These are phyloP conservation scores for Tiaroga cobitis DNA, from an alignment of 2,797 vertebrate genomes.

Conservation along the genomic window DNA sequence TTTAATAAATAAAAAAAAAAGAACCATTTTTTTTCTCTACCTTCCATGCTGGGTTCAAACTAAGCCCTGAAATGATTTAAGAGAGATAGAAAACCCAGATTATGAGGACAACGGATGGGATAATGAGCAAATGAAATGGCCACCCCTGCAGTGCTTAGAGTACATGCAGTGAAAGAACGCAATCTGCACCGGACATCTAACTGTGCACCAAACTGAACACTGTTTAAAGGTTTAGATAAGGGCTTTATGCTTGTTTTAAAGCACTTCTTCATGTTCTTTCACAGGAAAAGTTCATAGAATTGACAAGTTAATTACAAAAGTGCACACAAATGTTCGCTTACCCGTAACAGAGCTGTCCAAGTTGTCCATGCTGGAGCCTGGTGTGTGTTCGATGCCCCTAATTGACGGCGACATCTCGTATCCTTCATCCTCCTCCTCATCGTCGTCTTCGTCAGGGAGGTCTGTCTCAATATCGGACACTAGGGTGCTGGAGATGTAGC, in stretches of 20 bases:
- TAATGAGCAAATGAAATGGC: constrained; percentile 49
- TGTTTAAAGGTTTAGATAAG: not conserved
- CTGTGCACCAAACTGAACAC: not conserved
- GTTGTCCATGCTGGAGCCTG: constrained; percentile 98
- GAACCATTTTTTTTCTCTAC: not conserved
- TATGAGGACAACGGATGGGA: constrained; percentile 16
- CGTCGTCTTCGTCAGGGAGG: constrained; percentile 87
- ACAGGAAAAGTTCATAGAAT: not conserved
- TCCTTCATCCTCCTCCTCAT: constrained; percentile 85
- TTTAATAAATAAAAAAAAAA: constrained; percentile 25
- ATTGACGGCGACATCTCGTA: constrained; percentile 90
- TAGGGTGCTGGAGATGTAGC: constrained; percentile 95
- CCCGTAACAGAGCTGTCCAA: constrained; percentile 98
- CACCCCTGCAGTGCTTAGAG: not conserved
- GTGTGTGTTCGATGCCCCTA: constrained; percentile 92
- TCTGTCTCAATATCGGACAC: constrained; percentile 98
- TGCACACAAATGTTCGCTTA: constrained; percentile 63
- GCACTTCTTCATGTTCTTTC: not conserved
- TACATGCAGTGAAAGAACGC: not conserved
- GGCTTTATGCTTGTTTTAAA: not conserved
- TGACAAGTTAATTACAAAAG: not conserved
- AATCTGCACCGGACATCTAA: constrained; percentile 29
- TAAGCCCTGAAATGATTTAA: constrained; percentile 28
- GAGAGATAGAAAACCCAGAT: constrained; percentile 33
- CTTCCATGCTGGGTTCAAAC: constrained; percentile 27